phyloP scores from a whole-genome alignment of 2,888 invertebrate species.

The Ochropleura plecta region DNA sequence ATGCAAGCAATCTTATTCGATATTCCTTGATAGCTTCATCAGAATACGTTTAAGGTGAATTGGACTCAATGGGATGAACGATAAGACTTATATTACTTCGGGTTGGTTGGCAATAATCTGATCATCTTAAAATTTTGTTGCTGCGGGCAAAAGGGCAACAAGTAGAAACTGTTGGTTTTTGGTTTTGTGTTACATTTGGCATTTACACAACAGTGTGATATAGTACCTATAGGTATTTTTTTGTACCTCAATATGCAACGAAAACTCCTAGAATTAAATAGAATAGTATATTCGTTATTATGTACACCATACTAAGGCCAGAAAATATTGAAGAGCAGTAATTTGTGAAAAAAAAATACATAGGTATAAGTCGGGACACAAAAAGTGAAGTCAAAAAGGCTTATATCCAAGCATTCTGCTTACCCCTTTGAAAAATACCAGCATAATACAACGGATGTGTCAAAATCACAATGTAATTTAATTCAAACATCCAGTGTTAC shows the following conservation, averaged over 20 bases:
- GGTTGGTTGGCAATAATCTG: not conserved
- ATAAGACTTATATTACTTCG: slow-evolving; percentile 27
- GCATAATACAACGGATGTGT: slow-evolving; percentile 7
- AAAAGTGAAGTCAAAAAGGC: not conserved
- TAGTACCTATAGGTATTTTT: too few species aligned
- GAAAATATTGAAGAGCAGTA: not conserved
- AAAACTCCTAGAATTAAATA: not conserved
- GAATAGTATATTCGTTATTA: too few species aligned
- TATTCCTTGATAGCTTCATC: slow-evolving; percentile 30
- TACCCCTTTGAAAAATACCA: not conserved
- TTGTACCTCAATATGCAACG: not conserved
- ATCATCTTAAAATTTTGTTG: slow-evolving; percentile 22
- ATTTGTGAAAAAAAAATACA: not conserved
- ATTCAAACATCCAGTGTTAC: not conserved
- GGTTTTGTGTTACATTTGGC: not conserved
- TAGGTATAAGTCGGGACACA: not conserved
- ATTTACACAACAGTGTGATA: not conserved
- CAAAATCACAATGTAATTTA: slow-evolving; percentile 22
- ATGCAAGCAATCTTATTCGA: not conserved
- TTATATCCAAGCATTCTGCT: not conserved
- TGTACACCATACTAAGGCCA: too few species aligned
- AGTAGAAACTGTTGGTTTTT: not conserved
- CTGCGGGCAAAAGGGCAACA: slow-evolving; percentile 16
- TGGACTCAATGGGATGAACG: fast-evolving
- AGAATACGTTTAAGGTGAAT: not conserved